Evolutionary conservation across 2,113 vertebrate species (phyloP), one percentile per base, ranked within the genome.

Genomic region (Beaufortia kweichowensis): DNA sequence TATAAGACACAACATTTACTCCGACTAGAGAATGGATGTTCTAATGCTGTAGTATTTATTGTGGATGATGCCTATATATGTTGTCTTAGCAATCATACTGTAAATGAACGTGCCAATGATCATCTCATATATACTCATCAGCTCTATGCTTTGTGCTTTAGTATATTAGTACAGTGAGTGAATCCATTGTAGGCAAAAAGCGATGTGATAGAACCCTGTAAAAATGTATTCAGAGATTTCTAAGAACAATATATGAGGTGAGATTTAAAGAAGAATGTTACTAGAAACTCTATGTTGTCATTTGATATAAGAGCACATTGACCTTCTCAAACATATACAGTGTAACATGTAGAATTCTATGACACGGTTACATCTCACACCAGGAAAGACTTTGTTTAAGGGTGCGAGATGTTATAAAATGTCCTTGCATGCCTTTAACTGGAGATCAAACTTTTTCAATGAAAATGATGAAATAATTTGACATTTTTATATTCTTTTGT

Each of bases 21-120:
- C 90, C 89, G 91, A 90, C 91, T n/a, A 79, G 85, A 85, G 87
- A 88, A 86, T 89, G 86, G 87, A 91, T 91, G 87, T 92, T 91
- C 90, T 94, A 93, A 87, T 93, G 82, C 92, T 93, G 94, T 94
- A 94, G n/a, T 93, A 94, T 93, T 91, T 88, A 90, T 90, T 89
- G 88, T 86, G 90, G 90, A 91, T 91, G 87, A 88, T 86, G 81
- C 92, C 93, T 88, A 89, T 91, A 77, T 68, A 86, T 90, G 83
- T 92, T 1, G 89, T 90, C 88, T 83, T 94, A 90, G 88, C 89
- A 85, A 92, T 94, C 93, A 90, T 93, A n/a, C n/a, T n/a, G n/a
- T n/a, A 86, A 93, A 91, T 95, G 91, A 94, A 94, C 88, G 96
- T 98, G 96, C 96, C 97, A 97, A 97, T 93, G 93, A 94, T 93